Evolutionary conservation across 2,113 vertebrate genomes (phyloP).

Genomic region (human (Homo sapiens)): GRCh38 chr3:157969501-157970000

Average conservation of each 20-base stretch:
- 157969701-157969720: not conserved
- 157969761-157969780: not conserved
- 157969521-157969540: not conserved
- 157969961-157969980: not conserved
- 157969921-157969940: not conserved
- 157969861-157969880: not conserved
- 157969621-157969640: not conserved
- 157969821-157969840: not conserved
- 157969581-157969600: not conserved
- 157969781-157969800: not conserved
- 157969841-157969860: not conserved
- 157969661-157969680: not conserved
- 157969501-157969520: not conserved
- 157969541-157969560: not conserved
- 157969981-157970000: not conserved
- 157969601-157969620: not conserved
- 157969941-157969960: not conserved
- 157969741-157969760: not conserved
- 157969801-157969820: not conserved
- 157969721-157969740: not conserved
- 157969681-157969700: conserved; percentile 49
- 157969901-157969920: not conserved
- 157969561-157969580: conserved; percentile 37
- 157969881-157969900: not conserved
- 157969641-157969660: not conserved